Base-by-base conservation (phyloP, 64 coral and sea anemone genomes). In the Catalaphyllia jardinei region DNA sequence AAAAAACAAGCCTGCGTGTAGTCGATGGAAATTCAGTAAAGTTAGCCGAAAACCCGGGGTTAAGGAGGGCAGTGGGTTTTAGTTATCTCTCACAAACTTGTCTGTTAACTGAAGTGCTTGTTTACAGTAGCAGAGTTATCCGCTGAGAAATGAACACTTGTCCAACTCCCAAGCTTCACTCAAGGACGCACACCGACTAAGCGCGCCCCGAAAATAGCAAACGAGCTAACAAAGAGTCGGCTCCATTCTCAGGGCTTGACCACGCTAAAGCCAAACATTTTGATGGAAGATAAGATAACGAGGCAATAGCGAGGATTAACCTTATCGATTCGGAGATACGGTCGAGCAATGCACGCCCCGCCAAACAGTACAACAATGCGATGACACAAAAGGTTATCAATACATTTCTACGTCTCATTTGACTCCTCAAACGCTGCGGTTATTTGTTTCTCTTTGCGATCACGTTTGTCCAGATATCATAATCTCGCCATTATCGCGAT, bases 211-310 rank as follows among this genome's bases (percentile, higher is more conserved):
- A 84, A 11, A 20, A 71, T 24, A 84, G 81, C 20, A 84, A 35
- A 71, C 24, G 8, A 69, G 71, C 33, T 51, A 4, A 71, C 31
- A 50, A 27, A 8, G 24, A 84, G 71, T 71, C 15, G 62, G 24
- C 10, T 51, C 19, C 49, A 39, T 84, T 71, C 17, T 64, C 24
- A 67, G 3, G 16, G 31, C 49, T 84, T 84, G 24, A 71, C 35
- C 62, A 84, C 71, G 38, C 62, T 63, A 49, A 69, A 83, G 81
- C 81, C 62, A 50, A 84, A 84, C 28, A 71, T 69, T 51, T 42
- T 17, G 81, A 69, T 71, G 62, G 31, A 33, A 50, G 81, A 84
- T 84, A 84, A 69, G 81, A 84, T 84, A 84, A 69, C 62, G 81
- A 22, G 81, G 62, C 35, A 67, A 76, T 22, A 76, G 18, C 16